Percentiles rank a stretch among this genome's conserved stretches.
Conservation (phyloP, 2,797 vertebrate genomes). For the Gallinago nigripennis region DNA sequence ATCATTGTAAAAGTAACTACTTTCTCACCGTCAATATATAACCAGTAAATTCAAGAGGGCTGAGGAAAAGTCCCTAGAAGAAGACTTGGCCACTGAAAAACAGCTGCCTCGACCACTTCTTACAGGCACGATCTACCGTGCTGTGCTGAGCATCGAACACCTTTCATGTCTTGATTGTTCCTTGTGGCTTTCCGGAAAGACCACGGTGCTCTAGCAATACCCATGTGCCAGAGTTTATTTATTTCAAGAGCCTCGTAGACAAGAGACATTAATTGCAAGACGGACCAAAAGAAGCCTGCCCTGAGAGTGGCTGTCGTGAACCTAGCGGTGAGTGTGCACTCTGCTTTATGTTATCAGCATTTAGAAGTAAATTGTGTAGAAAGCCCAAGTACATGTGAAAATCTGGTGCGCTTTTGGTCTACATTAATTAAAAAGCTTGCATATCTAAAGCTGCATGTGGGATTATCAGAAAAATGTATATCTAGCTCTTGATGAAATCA, state of each 20-base stretch:
- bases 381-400: not conserved
- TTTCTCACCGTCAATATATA: not conserved
- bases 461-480: not conserved
- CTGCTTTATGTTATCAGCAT: not conserved
- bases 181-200: not conserved
- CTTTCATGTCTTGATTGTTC: not conserved
- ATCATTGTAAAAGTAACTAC: not conserved
- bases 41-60: not conserved
- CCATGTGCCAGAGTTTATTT: not conserved
- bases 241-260: not conserved
- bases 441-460: not conserved
- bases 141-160: accelerated
- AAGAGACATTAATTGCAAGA: not conserved
- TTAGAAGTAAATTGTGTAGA: not conserved
- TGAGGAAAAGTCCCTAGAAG: not conserved
- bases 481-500: not conserved
- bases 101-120: accelerated
- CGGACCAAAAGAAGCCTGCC: not conserved
- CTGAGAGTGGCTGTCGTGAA: not conserved
- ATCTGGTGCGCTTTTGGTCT: not conserved
- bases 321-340: not conserved
- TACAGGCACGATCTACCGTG: accelerated
- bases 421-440: not conserved
- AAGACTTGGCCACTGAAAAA: not conserved
- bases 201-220: not conserved